These are phyloP conservation scores for Ailurus styani DNA, from an alignment of 2,113 vertebrate species.

Conservation along the genomic window DNA sequence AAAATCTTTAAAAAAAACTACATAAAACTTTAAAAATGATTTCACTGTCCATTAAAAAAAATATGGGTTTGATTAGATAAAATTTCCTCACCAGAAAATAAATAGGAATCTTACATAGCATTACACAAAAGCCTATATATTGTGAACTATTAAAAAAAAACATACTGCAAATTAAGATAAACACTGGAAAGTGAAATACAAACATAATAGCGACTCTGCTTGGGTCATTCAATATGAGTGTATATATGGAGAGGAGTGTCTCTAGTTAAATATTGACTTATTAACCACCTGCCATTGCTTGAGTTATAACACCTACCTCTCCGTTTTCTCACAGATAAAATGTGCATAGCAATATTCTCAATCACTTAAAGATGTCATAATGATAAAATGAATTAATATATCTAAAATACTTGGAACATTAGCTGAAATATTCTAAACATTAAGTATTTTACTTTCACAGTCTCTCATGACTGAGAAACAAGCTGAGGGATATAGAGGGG, in stretches of 20 bases:
- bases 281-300: not conserved
- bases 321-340: not conserved
- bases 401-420: not conserved
- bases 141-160: not conserved
- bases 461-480: too few relatives aligned
- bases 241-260: not conserved
- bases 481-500: too few relatives aligned
- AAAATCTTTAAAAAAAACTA: too few relatives aligned
- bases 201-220: not conserved
- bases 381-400: not conserved
- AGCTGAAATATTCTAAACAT: not conserved
- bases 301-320: not conserved
- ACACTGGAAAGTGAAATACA: not conserved
- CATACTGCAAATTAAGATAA: not conserved
- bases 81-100: not conserved
- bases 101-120: not conserved
- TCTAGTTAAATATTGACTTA: not conserved
- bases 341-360: not conserved
- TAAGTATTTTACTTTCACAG: not conserved
- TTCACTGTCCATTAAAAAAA: too few relatives aligned
- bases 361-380: not conserved
- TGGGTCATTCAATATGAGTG: not conserved
- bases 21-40: too few relatives aligned
- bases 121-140: not conserved
- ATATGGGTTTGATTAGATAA: not conserved